These are phyloP conservation scores for Cryptocephalus primarius DNA, from an alignment of 2,888 invertebrate genomes.

Conservation along the genomic window DNA sequence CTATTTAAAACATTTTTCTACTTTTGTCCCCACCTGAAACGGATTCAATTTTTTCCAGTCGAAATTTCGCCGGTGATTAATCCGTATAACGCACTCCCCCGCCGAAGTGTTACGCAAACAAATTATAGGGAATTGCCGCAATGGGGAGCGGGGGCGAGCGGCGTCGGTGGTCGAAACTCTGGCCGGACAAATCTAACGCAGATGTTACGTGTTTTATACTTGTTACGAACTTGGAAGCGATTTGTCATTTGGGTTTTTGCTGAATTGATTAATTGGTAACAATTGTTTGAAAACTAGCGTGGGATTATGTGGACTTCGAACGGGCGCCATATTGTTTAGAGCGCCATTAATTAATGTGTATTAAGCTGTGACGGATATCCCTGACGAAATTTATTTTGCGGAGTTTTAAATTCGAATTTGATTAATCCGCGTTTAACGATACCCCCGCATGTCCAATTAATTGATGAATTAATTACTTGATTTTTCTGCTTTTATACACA, in stretches of 20 bases:
- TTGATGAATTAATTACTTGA: too few species aligned
- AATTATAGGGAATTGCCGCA: conserved; percentile 19
- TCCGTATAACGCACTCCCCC: too few species aligned
- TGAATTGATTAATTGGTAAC: conserved; percentile 24
- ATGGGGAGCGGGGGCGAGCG: conserved; percentile 4
- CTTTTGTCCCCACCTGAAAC: too few species aligned
- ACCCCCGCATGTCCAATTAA: too few species aligned
- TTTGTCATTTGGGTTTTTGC: conserved; percentile 26
- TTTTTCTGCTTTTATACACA: too few species aligned
- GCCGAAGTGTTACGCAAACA: background rate
- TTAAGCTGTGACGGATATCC: too few species aligned
- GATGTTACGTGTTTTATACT: conserved; percentile 29
- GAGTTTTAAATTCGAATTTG: too few species aligned
- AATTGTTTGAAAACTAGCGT: conserved; percentile 9
- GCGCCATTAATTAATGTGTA: conserved; percentile 3
- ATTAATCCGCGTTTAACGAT: too few species aligned
- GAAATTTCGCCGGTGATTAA: too few species aligned
- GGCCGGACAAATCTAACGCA: conserved; percentile 24
- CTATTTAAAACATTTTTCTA: too few species aligned
- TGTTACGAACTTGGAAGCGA: conserved; percentile 25
- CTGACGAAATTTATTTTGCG: too few species aligned
- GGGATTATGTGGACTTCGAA: conserved; percentile 1
- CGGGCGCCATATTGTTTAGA: conserved; percentile 7
- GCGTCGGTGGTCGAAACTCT: background rate
- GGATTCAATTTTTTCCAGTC: too few species aligned